Conservation (phyloP, 2,113 vertebrate genomes). For the Hippocampus barbouri region DNA sequence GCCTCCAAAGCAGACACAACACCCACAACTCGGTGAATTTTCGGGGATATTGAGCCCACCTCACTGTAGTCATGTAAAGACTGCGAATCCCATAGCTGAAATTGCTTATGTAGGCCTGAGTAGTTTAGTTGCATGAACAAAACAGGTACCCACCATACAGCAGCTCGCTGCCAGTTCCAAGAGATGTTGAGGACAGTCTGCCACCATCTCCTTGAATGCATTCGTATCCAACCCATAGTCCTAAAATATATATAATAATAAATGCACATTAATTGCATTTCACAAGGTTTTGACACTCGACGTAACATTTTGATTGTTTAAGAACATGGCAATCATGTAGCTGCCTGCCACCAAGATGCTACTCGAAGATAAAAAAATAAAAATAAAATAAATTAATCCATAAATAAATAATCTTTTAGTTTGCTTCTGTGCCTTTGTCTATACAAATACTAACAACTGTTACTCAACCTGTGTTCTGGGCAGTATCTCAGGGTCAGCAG, state of each 20-base stretch:
- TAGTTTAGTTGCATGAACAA: background rate
- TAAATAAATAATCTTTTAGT: background rate
- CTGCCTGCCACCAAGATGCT: no score
- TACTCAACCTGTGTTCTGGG: constrained; percentile 79
- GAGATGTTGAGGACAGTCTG: constrained; percentile 72
- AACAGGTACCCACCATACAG: constrained; percentile 69
- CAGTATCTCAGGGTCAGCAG: constrained; percentile 83
- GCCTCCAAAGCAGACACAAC: no score
- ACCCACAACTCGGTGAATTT: no score
- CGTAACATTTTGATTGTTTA: no score
- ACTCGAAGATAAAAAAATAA: no score
- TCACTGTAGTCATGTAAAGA: no score
- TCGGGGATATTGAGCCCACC: no score
- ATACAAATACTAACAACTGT: background rate
- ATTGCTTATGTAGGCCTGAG: background rate
- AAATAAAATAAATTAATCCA: no score
- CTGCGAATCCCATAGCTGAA: no score
- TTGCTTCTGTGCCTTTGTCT: background rate
- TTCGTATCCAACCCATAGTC: constrained; percentile 81
- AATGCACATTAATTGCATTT: background rate
- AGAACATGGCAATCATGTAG: no score
- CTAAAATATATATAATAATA: constrained; percentile 49
- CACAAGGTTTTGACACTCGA: background rate
- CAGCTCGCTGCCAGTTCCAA: constrained; percentile 78
- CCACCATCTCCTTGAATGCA: constrained; percentile 74